Base-by-base conservation (phyloP, 2,888 invertebrate species). In the Strigamia crassipes region DNA sequence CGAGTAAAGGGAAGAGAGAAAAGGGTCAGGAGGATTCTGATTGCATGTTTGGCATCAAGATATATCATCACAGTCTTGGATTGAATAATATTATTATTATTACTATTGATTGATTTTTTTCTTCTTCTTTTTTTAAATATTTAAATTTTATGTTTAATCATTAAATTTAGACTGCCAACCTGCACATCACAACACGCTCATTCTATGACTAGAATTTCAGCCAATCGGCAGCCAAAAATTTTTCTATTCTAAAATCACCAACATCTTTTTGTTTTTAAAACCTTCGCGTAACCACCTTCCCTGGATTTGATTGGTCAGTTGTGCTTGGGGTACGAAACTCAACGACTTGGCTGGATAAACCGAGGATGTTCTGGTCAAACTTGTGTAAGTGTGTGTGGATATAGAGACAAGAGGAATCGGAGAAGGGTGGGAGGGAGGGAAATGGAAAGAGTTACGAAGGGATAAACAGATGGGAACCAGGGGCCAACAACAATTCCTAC, bases 11-110 rank as follows among this genome's bases (percentile, higher is more conserved):
- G 18, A 79, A 38, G 78, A 23, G 78, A 34, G 34, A 31, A 78
- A 38, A 41, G 79, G 79, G n/a, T 31, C 13, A 21, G 23, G 21
- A 46, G 42, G 51, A 13, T 23, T 80, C 80, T 80, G 80, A 80
- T 80, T 80, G 80, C 80, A 80, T 80, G 80, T 80, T 80, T 80
- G 80, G 80, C 80, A 80, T 81, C 81, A 66, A 81, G 51, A 34
- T 34, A 66, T 73, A 73, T 73, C 66, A 81, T 81, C 81, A 81
- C 81, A 81, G 81, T 34, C 66, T 66, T 81, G 34, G 66, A 38
- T 80, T 51, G 80, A 80, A 51, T 42, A 78, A 18, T 78, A 78
- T 34, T 27, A 21, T 18, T 31, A 78, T 38, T 78, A 78, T 38
- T 78, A 42, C 41, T 78, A 78, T 78, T 78, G 42, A 42, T 42